Base-by-base conservation (phyloP, 2,113 vertebrate species). In the Lycocorax pyrrhopterus region DNA sequence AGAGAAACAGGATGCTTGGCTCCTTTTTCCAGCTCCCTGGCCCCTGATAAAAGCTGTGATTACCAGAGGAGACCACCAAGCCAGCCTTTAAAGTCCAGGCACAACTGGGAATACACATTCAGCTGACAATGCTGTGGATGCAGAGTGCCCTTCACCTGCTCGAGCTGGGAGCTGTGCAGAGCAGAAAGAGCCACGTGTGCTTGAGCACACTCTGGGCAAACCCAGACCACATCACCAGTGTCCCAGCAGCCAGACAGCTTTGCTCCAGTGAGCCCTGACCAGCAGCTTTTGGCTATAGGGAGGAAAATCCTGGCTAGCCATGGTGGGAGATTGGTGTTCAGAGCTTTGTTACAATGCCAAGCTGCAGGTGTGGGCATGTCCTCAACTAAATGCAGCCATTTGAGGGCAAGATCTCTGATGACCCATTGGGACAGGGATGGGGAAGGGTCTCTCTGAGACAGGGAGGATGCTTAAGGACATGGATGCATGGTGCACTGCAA, bases 1-100 rank as follows among this genome's bases (percentile, higher is more conserved):
- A 83, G 56, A 91, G 82, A 91, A 93, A 73, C 71, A 89, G 82
- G 62, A 75, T 82, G 75, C 81, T 87, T 91, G 92, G 84, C 93
- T 96, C 67, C 49, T 76, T 89, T 90, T 68, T 87, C 44, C 75
- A 82, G 39, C 82, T 89, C 60, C 64, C 91, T 95, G 93, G 90
- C 73, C 86, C 67, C 76, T 2, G 25, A 84, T 92, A 94, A 94
- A 96, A 84, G 76, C 81, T 33, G 7, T 12, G 46, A 30, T 79
- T 49, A 78, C 64, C 13, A 5, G 87, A 90, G 53, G 26, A 95
- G 88, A 92, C 91, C 77, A 64, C 71, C 86, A 89, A 87, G 5
- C 58, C 52, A 89, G 68, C 30, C 53, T 88, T 93, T 75, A 66
- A 90, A 92, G 68, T n/a, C 27, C 73, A 85, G 58, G 35, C 74